Base-by-base conservation (phyloP, 2,888 invertebrate species). In the Lepidochitona cinerea region DNA sequence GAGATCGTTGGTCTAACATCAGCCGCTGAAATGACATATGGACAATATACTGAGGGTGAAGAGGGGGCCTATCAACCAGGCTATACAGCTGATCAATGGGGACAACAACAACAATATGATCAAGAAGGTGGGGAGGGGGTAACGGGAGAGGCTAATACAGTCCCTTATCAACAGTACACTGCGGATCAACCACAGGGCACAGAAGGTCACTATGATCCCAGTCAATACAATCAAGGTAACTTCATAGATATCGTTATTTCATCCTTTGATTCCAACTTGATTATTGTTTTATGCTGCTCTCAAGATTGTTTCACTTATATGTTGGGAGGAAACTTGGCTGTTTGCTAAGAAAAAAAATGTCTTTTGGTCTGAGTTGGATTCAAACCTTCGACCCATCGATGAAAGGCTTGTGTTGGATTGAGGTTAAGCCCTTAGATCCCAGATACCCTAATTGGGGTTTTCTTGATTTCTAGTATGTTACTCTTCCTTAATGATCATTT, bases 1-100 rank as follows among this genome's bases (percentile, higher is more conserved):
- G 89, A 89, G 74, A 79, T 85, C 23, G 83, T 81, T n/a, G 64
- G 64, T 2, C 64, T 64, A 5, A 64, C 64, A 26, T 26, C 14
- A 18, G 64, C 64, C 3, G 33, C n/a, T 23, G 49, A 49, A 18
- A 2, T 7, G 49, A 79, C 75, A 69, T 79, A 81, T 67, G 78
- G 76, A 70, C 76, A 75, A 73, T 71, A 68, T 26, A 65, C 37
- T 4, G 49, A 18, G 49, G 49, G 23, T 4, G 49, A 49, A 23
- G 49, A 49, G 4, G 23, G 49, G 3, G 49, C 49, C 23, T 49
- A 49, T 7, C 49, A 49, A 23, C n/a, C 49, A 7, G 49, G 49
- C 49, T 49, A 49, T 7, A 7, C 49, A 49, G 49, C 49, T 23
- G 49, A 64, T 23, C 64, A 37, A 36, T 65, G 41, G n/a, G 49